phyloP scores from a whole-genome alignment of 64 coral and sea anemone genomes.

The Platygyra sinensis region DNA sequence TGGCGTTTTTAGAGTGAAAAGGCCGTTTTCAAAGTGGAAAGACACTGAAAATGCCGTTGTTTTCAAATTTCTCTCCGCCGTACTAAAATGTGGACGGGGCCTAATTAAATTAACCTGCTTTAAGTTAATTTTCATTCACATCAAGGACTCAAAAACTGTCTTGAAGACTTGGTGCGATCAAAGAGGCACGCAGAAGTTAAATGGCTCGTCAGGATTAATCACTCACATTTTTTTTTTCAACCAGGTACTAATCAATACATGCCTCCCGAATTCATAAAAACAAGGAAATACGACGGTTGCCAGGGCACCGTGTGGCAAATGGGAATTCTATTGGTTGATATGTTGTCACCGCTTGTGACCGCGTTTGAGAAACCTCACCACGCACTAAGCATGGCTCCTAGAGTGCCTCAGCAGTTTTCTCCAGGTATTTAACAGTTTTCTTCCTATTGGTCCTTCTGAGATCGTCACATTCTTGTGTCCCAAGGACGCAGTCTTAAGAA shows the following conservation, averaged over 20 bases:
- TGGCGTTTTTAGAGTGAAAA: too few relatives aligned
- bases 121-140: too few relatives aligned
- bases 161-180: too few relatives aligned
- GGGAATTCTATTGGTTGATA: slow-evolving; percentile 33
- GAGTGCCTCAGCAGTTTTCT: neutral
- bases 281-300: slow-evolving; percentile 15
- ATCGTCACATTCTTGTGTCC: too few relatives aligned
- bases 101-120: too few relatives aligned
- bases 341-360: neutral
- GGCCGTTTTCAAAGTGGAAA: too few relatives aligned
- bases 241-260: slow-evolving; percentile 10
- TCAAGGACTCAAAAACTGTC: neutral
- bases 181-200: too few relatives aligned
- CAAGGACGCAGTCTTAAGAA: neutral
- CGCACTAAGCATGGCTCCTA: neutral
- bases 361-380: neutral
- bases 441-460: too few relatives aligned
- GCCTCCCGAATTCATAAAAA: slow-evolving; percentile 23
- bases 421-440: neutral
- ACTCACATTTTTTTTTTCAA: neutral
- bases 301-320: slow-evolving; percentile 3
- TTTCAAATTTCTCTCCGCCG: too few relatives aligned
- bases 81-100: too few relatives aligned
- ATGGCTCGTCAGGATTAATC: neutral
- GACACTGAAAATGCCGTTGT: too few relatives aligned